A percentile compares a stretch with the other conserved stretches of the same genome.
Conservation (phyloP, 2,113 vertebrate genomes). For the Perognathus longimembris region DNA sequence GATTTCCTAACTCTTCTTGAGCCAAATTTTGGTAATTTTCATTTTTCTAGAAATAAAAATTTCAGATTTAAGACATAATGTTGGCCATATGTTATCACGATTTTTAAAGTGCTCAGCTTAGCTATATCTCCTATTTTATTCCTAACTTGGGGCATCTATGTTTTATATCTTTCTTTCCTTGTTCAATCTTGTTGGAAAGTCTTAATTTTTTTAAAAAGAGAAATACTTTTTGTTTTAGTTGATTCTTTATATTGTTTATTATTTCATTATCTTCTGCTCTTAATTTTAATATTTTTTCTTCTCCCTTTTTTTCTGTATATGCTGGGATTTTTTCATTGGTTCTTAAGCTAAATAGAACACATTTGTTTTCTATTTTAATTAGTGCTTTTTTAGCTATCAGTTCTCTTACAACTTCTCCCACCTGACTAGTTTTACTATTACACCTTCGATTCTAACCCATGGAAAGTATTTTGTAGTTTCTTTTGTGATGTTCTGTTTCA, state of each 20-base stretch:
- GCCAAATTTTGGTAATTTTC: slow-evolving; percentile 16
- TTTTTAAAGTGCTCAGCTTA: slow-evolving; percentile 5
- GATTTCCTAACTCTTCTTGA: slow-evolving; percentile 11
- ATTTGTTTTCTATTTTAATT: slow-evolving; percentile 17
- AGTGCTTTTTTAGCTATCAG: background rate
- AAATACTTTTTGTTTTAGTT: slow-evolving; percentile 21
- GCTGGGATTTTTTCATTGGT: background rate
- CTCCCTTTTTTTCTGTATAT: background rate
- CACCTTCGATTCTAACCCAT: slow-evolving; percentile 1
- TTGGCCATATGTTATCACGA: background rate
- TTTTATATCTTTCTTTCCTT: background rate
- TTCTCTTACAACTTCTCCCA: background rate
- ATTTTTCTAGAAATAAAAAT: slow-evolving; percentile 23
- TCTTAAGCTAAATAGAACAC: background rate
- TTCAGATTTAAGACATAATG: slow-evolving; percentile 32
- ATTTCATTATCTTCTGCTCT: slow-evolving; percentile 33
- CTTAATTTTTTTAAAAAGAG: background rate
- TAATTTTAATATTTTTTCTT: slow-evolving; percentile 16
- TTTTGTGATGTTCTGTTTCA: slow-evolving; percentile 10
- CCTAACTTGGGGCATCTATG: slow-evolving; percentile 34
- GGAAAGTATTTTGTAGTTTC: slow-evolving; percentile 31
- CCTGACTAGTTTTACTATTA: background rate
- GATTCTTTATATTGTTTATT: slow-evolving; percentile 19
- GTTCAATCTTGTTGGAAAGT: background rate
- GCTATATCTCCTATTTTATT: background rate